Percentiles rank a stretch among this genome's conserved stretches.
These are phyloP conservation scores for Passer montanus DNA, from an alignment of 2,113 vertebrate genomes.

Conservation along the genomic window DNA sequence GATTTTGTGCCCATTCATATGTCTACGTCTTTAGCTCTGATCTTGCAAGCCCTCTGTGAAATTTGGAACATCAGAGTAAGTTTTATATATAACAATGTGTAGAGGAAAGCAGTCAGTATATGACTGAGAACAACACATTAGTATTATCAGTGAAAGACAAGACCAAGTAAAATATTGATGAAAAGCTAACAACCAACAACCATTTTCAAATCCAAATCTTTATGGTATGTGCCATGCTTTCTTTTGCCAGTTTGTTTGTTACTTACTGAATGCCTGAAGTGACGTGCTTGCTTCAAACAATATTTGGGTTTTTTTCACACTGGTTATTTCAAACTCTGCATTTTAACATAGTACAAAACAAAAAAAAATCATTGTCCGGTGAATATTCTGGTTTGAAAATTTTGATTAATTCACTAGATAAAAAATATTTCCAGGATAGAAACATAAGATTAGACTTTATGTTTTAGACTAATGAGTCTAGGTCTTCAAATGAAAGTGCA, in stretches of 20 bases:
- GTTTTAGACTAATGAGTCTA: background rate
- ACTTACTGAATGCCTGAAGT: background rate
- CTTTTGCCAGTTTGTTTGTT: background rate
- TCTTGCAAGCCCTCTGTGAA: background rate
- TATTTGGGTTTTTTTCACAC: background rate
- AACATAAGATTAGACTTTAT: background rate
- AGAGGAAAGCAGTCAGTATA: background rate
- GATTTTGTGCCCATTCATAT: background rate
- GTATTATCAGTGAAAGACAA: background rate
- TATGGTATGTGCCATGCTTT: background rate
- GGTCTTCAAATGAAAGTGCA: background rate
- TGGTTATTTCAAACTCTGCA: background rate
- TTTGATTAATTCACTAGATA: background rate
- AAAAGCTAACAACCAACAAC: background rate
- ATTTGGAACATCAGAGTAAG: background rate
- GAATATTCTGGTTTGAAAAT: background rate
- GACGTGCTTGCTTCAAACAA: background rate
- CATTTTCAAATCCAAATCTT: background rate
- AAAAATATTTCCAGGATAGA: background rate
- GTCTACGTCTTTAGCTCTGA: background rate
- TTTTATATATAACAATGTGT: background rate
- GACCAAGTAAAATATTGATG: background rate
- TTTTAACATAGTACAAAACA: background rate
- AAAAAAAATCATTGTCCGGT: background rate
- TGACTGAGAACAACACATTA: accelerated